A percentile compares a stretch with the other conserved stretches of the same genome.
Evolutionary conservation across 2,888 invertebrate species (phyloP).

Genomic region (Plagodis dolabraria): DNA sequence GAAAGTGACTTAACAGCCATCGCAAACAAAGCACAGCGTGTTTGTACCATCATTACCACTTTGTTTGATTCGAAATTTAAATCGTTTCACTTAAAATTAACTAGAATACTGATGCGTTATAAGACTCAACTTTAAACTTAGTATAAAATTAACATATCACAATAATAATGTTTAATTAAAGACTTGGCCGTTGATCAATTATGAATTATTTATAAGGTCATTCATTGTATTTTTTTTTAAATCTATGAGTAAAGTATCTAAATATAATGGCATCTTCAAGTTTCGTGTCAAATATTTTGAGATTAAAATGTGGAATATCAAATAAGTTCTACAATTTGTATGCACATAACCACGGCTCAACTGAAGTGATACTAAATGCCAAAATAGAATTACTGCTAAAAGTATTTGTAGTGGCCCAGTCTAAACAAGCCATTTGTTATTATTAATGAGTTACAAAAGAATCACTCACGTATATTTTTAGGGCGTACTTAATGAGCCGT

Average conservation of each 20-base stretch:
- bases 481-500: too few species aligned
- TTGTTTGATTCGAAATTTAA: not conserved
- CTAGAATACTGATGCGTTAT: constrained; percentile 4
- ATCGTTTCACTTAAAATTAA: constrained; percentile 2
- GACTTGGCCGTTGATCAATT: constrained; percentile 17
- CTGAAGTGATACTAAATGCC: constrained; percentile 22
- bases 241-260: too few species aligned
- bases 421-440: not conserved
- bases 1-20: too few species aligned
- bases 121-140: constrained; percentile 19
- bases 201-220: constrained; percentile 12
- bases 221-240: not conserved
- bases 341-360: constrained; percentile 11
- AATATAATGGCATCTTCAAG: too few species aligned
- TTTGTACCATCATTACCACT: not conserved
- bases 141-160: constrained; percentile 34
- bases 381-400: constrained; percentile 15
- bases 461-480: too few species aligned
- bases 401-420: constrained; percentile 3
- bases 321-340: not conserved
- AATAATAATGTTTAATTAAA: constrained; percentile 26
- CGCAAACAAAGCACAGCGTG: too few species aligned
- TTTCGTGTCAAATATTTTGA: too few species aligned
- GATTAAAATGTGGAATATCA: too few species aligned
- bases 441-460: too few species aligned